These are phyloP conservation scores for Philaethria dido DNA, from an alignment of 2,888 invertebrate genomes.

Conservation along the genomic window DNA sequence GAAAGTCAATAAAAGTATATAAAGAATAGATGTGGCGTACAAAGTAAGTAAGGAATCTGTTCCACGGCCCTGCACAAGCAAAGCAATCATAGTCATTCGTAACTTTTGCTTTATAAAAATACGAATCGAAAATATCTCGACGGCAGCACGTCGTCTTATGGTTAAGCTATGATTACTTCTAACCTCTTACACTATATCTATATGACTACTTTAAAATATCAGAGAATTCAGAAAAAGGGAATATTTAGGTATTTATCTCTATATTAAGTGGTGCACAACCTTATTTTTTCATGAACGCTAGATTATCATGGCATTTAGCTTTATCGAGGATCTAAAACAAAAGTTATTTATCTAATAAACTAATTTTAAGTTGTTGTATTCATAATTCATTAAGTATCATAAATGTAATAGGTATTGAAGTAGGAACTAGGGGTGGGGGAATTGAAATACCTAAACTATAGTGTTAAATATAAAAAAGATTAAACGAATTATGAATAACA, in stretches of 20 bases:
- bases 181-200: slow-evolving; percentile 76
- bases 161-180: slow-evolving; percentile 79
- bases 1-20: slow-evolving; percentile 49
- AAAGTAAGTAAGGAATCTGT: slow-evolving; percentile 53
- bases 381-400: slow-evolving; percentile 55
- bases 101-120: slow-evolving; percentile 83
- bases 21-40: slow-evolving; percentile 46
- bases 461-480: slow-evolving; percentile 41
- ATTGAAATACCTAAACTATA: slow-evolving; percentile 48
- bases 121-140: slow-evolving; percentile 83
- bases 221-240: slow-evolving; percentile 83
- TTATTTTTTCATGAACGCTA: slow-evolving; percentile 83
- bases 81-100: slow-evolving; percentile 80
- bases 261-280: slow-evolving; percentile 83
- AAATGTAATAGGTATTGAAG: slow-evolving; percentile 57
- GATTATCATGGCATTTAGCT: slow-evolving; percentile 77
- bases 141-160: slow-evolving; percentile 77
- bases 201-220: slow-evolving; percentile 80
- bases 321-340: slow-evolving; percentile 69
- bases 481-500: slow-evolving; percentile 47
- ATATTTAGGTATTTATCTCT: slow-evolving; percentile 77
- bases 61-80: slow-evolving; percentile 80
- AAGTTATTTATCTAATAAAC: slow-evolving; percentile 66
- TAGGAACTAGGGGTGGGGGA: slow-evolving; percentile 74
- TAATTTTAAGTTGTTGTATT: slow-evolving; percentile 63